These are phyloP conservation scores for Gopherus evgoodei DNA, from an alignment of 2,113 vertebrate species.

Conservation along the genomic window DNA sequence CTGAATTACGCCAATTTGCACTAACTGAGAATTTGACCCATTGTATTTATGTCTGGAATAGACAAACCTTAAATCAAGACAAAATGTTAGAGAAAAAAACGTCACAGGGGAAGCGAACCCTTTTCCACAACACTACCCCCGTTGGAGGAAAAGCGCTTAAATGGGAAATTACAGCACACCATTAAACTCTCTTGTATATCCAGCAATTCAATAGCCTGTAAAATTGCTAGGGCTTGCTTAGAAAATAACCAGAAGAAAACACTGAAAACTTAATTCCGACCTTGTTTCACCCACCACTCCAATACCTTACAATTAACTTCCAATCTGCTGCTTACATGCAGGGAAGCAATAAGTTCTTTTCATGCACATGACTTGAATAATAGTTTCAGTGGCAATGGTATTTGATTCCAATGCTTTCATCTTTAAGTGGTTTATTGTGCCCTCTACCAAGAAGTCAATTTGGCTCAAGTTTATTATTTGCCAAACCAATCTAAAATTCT, in stretches of 20 bases:
- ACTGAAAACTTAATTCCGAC: not conserved
- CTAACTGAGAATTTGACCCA: not conserved
- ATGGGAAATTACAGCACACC: not conserved
- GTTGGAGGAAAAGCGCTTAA: not conserved
- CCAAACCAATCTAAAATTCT: not conserved
- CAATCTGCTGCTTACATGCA: slow-evolving; percentile 21
- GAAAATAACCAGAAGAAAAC: slow-evolving; percentile 36
- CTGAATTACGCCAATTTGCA: not conserved
- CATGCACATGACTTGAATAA: not conserved
- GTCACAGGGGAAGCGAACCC: not conserved
- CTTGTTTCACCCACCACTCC: not conserved
- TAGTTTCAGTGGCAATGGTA: not conserved
- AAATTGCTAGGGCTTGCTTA: slow-evolving; percentile 1
- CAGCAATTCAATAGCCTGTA: slow-evolving; percentile 20
- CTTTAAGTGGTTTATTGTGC: not conserved
- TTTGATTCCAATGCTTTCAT: not conserved
- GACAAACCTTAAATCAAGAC: not conserved
- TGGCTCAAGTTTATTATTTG: not conserved
- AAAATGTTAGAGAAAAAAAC: accelerated
- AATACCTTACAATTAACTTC: slow-evolving; percentile 8
- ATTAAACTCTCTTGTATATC: not conserved
- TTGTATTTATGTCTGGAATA: not conserved
- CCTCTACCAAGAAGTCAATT: not conserved
- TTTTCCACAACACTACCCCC: not conserved
- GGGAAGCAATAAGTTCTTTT: slow-evolving; percentile 19